Conservation (phyloP, 2,797 vertebrate species). For the Siniperca obscura region DNA sequence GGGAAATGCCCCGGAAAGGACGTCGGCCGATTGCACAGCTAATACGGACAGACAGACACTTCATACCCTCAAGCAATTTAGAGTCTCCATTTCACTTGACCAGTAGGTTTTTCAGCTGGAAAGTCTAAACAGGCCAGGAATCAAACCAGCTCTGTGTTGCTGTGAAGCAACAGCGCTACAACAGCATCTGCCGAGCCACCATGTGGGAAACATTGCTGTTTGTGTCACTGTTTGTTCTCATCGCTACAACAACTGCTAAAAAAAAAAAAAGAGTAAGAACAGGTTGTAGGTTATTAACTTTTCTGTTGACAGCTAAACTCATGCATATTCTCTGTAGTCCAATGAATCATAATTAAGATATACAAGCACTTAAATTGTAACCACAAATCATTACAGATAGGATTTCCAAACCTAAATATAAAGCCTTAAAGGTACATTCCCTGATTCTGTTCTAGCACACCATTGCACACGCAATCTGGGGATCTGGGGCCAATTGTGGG, state of each 20-base stretch:
- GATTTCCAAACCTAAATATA: slow-evolving; percentile 7
- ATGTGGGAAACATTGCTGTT: slow-evolving; percentile 52
- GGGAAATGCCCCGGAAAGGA: slow-evolving; percentile 33
- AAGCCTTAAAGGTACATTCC: neutral
- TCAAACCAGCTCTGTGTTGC: slow-evolving; percentile 38
- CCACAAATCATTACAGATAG: neutral
- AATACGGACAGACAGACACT: slow-evolving; percentile 44
- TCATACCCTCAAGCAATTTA: slow-evolving; percentile 27
- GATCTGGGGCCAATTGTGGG: no score
- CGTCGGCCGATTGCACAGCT: slow-evolving; percentile 1
- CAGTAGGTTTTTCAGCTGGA: slow-evolving; percentile 52
- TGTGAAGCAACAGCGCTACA: slow-evolving; percentile 41
- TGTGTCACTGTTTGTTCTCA: slow-evolving; percentile 57
- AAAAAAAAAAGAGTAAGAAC: slow-evolving; percentile 2
- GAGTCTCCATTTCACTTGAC: slow-evolving; percentile 52
- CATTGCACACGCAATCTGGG: neutral
- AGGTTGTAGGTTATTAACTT: slow-evolving; percentile 25
- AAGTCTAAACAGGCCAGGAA: slow-evolving; percentile 54
- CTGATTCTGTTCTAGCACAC: neutral
- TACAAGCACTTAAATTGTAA: neutral
- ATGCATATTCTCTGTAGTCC: neutral
- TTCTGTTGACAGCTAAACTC: slow-evolving; percentile 19
- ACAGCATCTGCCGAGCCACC: slow-evolving; percentile 36
- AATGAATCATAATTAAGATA: slow-evolving; percentile 14
- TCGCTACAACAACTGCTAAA: slow-evolving; percentile 53